These are phyloP conservation scores for Iguana delicatissima DNA, from an alignment of 2,797 vertebrate species.

Conservation along the genomic window DNA sequence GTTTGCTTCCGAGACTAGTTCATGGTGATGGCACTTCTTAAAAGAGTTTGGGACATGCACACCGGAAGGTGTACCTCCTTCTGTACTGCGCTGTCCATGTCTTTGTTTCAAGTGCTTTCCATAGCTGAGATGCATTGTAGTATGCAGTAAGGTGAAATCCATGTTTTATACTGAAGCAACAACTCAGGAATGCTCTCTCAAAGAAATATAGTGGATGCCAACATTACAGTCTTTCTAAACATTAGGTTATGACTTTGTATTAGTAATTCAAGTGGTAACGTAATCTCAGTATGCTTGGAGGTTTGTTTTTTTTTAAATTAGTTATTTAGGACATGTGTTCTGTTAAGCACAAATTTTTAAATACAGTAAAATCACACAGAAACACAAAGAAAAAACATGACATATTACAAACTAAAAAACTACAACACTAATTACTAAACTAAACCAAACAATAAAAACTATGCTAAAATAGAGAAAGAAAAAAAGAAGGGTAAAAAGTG, in stretches of 20 bases:
- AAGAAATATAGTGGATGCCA: not conserved
- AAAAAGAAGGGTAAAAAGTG: no score
- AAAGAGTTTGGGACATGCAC: not conserved
- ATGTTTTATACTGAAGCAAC: not conserved
- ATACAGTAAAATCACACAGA: no score
- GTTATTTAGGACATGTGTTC: not conserved
- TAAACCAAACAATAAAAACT: no score
- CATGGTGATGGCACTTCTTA: not conserved
- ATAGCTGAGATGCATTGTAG: no score
- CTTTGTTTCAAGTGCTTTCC: not conserved
- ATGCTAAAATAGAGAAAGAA: no score
- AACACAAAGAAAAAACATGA: no score
- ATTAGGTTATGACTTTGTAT: not conserved
- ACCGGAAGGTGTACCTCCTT: not conserved
- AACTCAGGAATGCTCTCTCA: not conserved
- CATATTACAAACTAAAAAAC: no score
- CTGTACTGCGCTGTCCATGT: not conserved
- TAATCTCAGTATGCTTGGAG: not conserved
- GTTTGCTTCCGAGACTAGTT: not conserved
- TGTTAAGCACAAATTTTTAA: not conserved
- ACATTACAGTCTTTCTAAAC: not conserved
- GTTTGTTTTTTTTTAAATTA: not conserved
- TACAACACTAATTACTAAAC: no score
- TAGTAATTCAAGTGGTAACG: not conserved
- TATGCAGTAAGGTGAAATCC: not conserved